phyloP scores from a whole-genome alignment of 2,888 invertebrate genomes.

The Microctonus brassicae region DNA sequence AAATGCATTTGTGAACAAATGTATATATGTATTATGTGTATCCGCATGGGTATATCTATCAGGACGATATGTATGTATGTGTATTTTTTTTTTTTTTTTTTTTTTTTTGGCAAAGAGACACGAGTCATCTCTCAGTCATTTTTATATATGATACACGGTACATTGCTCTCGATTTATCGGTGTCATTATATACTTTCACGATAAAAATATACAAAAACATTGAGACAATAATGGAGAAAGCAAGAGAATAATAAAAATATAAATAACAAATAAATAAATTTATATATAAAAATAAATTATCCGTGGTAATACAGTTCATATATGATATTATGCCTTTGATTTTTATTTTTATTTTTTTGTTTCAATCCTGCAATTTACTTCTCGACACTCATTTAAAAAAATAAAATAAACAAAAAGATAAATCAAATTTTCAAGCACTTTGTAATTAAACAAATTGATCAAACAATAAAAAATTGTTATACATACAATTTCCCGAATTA shows the following conservation, averaged over 20 bases:
- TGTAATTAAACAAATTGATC: not conserved
- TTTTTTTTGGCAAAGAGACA: not conserved
- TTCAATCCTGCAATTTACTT: not conserved
- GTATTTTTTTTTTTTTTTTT: too few relatives aligned
- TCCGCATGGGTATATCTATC: not conserved
- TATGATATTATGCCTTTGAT: not conserved
- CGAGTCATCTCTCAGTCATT: not conserved
- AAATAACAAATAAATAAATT: not conserved
- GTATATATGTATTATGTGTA: not conserved
- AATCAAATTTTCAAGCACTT: not conserved
- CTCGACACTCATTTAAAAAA: not conserved
- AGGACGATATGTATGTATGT: too few relatives aligned
- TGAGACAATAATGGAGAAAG: not conserved
- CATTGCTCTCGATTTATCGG: slow-evolving; percentile 25
- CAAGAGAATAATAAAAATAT: not conserved
- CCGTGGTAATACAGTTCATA: not conserved
- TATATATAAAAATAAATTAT: not conserved
- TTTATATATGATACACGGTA: not conserved
- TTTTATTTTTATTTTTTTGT: not conserved
- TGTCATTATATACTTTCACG: slow-evolving; percentile 9
- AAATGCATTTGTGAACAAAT: not conserved
- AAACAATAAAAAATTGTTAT: not conserved
- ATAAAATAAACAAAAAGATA: not conserved
- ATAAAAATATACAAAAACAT: not conserved
- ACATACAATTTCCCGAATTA: not conserved